A percentile compares a stretch with the other conserved stretches of the same genome.
Conservation (phyloP, 1,140 invertebrate genomes). For the Adoxophyes honmai region DNA sequence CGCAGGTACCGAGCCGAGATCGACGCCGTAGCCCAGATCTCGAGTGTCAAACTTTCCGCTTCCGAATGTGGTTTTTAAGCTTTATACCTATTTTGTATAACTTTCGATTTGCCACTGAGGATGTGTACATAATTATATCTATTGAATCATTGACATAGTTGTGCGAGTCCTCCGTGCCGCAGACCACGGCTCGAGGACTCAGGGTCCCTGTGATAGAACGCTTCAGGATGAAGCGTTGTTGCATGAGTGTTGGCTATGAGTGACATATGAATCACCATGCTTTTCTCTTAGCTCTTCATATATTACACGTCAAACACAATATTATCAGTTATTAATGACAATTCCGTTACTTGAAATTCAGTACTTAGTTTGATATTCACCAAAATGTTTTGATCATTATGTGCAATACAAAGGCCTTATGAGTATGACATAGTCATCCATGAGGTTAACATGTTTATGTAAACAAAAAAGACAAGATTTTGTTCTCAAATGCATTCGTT, state of each 20-base stretch:
- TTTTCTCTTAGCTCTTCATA: conserved; percentile 1
- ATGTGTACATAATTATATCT: conserved; percentile 56
- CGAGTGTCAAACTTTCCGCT: conserved; percentile 27
- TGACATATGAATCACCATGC: conserved; percentile 5
- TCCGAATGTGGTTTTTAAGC: conserved; percentile 53
- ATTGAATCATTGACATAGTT: conserved; percentile 57
- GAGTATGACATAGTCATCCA: no score
- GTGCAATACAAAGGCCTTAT: no score
- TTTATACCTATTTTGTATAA: conserved; percentile 61
- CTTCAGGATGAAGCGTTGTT: no score
- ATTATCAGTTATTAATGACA: background rate
- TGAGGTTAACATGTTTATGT: no score
- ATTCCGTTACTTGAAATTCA: no score
- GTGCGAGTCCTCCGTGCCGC: conserved; percentile 40
- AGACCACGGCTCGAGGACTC: no score
- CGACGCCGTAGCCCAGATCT: conserved; percentile 13
- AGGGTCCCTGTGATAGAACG: no score
- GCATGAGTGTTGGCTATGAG: no score
- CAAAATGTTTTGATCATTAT: no score
- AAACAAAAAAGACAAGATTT: no score
- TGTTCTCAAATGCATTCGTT: no score
- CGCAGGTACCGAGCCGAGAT: conserved; percentile 66
- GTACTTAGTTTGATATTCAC: no score
- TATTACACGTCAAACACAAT: conserved; percentile 1
- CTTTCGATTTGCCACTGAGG: conserved; percentile 38